Base-by-base conservation (phyloP, 1,140 invertebrate genomes). In the Pachyrhynchus sulphureomaculatus region DNA sequence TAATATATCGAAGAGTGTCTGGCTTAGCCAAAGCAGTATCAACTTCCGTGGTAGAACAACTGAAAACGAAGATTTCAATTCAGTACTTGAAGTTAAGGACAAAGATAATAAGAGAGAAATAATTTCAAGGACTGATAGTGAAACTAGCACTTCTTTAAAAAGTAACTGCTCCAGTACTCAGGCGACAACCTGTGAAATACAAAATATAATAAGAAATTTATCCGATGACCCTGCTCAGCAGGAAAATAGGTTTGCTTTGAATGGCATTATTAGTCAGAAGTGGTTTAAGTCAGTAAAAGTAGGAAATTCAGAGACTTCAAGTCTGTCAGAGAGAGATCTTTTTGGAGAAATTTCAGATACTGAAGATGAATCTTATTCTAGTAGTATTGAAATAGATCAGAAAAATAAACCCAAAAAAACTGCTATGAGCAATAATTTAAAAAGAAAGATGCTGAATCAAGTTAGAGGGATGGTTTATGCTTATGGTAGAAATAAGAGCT, bases 291-390 rank as follows among this genome's bases (percentile, higher is more conserved):
- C 12, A 12, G 5, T 32, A 32, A 12, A 32, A 32, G 5, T 12
- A 6, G 5, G 29, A 32, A 4, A 4, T 32, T 12, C 29, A 6
- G 12, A 32, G 34, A 6, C 12, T 37, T 2, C 34, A 32, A 18
- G 2, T 29, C 6, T 29, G 5, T 49, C 47, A 13, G 26, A 49
- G 15, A 48, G 15, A n/a, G 47, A 49, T 32, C 20, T 52, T 21
- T 52, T 52, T 39, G 49, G 49, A n/a, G 49, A 52, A 36, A 13
- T 21, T 39, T 52, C 49, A 9, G 36, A 39, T 17, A 23, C 3
- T 39, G 33, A 36, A n/a, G 44, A 47, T 8, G n/a, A 12, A 6
- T 29, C 26, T 9, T 6, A 6, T 29, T 1, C 12, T 29, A 9
- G 26, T 29, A 29, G 12, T 6, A 29, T n/a, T 13, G 17, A 37